These are phyloP conservation scores for Antedon mediterranea DNA, from an alignment of 53 echinoderm and acorn worm species.

Conservation along the genomic window DNA sequence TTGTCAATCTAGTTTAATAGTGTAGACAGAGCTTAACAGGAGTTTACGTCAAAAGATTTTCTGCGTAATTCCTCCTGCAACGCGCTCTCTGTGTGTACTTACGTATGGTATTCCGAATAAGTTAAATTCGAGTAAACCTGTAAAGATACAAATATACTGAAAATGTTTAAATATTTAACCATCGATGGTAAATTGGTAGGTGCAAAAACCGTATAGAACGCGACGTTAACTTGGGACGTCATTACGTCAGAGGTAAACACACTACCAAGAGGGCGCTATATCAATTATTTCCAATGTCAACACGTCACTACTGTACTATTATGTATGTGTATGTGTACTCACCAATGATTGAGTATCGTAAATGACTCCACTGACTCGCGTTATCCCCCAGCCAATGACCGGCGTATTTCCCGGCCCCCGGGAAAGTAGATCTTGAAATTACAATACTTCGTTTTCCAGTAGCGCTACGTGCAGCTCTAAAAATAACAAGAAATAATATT, in stretches of 20 bases:
- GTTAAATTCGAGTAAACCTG: slow-evolving; percentile 48
- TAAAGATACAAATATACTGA: not conserved
- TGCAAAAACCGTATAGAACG: no score
- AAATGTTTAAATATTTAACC: no score
- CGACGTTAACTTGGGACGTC: no score
- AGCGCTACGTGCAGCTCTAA: slow-evolving; percentile 27
- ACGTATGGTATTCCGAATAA: slow-evolving; percentile 55
- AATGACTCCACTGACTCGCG: slow-evolving; percentile 34
- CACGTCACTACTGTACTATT: not conserved
- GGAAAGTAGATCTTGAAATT: slow-evolving; percentile 37
- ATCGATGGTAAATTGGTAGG: no score
- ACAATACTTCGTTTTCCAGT: slow-evolving; percentile 35
- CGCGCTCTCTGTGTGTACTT: no score
- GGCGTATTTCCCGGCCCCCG: slow-evolving; percentile 33
- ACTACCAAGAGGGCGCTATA: no score
- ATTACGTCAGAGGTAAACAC: no score
- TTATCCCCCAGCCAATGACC: slow-evolving; percentile 50
- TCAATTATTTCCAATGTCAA: not conserved
- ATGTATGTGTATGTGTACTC: not conserved
- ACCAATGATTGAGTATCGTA: slow-evolving; percentile 43
- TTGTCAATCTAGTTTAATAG: no score
- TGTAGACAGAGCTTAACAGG: no score
- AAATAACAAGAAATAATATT: not conserved
- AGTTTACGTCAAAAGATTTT: no score
- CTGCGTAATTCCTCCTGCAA: no score